Base-by-base conservation (phyloP, 2,888 invertebrate genomes). In the Steinernema hermaphroditum region DNA sequence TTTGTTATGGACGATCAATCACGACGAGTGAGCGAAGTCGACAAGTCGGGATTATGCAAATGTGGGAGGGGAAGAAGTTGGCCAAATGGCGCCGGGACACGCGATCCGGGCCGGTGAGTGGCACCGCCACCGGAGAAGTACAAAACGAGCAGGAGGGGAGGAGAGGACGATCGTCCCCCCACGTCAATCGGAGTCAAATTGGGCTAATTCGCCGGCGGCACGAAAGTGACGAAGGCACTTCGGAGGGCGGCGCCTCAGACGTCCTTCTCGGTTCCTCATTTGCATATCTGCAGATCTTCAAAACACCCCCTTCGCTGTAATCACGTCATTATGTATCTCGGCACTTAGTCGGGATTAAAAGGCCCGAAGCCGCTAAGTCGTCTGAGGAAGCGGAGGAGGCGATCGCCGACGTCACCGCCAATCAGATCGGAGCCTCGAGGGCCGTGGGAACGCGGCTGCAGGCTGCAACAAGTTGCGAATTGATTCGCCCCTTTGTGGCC, bases 151-250 rank as follows among this genome's bases (percentile, higher is more conserved):
- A 19, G n/a, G 2, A 46, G 46, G 46, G 46, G 46, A 46, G 6
- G 46, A 14, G 46, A 2, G 46, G 2, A 46, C 12, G 54, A 54
- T 24, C 19, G 54, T 54, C 27, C 54, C 2, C 2, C 34, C 62
- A 62, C 32, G 62, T 62, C 62, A 62, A 32, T 62, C 62, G 62
- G 32, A 62, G 62, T 62, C 62, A 62, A 62, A 62, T 62, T 62
- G 62, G 62, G 62, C 62, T 62, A 62, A 62, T 62, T 62, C 62
- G 62, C 8, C 6, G 34, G 16, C 62, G 22, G 62, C 62, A 32
- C 62, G 62, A 62, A 62, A 62, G 62, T 62, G 62, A 62, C 62
- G 62, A 62, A 62, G 62, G 62, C 62, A 62, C 62, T 62, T 62
- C 29, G 32, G 32, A 32, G 62, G 62, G 62, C 62, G 62, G 29